A percentile compares a stretch with the other conserved stretches of the same genome.
Conservation (phyloP, 2,888 invertebrate genomes). For the Congeria kusceri region DNA sequence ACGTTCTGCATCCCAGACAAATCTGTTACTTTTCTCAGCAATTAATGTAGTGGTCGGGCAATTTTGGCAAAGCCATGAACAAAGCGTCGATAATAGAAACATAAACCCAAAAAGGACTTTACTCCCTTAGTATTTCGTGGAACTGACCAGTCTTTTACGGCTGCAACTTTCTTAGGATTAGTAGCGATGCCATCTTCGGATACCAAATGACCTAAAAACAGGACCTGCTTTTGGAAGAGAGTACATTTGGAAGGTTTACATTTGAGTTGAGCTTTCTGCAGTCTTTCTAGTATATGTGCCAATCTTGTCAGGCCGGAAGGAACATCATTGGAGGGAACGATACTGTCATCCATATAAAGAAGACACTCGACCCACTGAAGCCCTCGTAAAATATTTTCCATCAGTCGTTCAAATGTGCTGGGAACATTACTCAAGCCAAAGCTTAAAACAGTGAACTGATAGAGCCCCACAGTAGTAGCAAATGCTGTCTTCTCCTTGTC, state of each 20-base stretch:
- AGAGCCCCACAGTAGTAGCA: not conserved
- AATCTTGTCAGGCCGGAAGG: slow-evolving; percentile 3
- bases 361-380: slow-evolving; percentile 1
- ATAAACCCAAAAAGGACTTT: not conserved
- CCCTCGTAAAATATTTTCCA: slow-evolving; percentile 5
- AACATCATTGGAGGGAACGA: slow-evolving; percentile 1
- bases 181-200: not conserved
- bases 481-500: slow-evolving; percentile 2
- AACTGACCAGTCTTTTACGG: slow-evolving; percentile 11
- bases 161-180: not conserved
- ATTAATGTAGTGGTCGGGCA: slow-evolving; percentile 14
- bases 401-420: slow-evolving; percentile 10
- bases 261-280: not conserved
- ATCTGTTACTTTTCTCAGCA: slow-evolving; percentile 4
- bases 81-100: slow-evolving; percentile 21
- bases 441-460: not conserved
- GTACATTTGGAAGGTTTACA: not conserved
- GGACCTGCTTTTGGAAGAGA: not conserved
- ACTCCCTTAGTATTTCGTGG: slow-evolving; percentile 9
- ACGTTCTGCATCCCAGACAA: slow-evolving; percentile 20
- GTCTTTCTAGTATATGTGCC: slow-evolving; percentile 2
- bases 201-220: not conserved
- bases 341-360: slow-evolving; percentile 15
- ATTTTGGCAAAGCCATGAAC: slow-evolving; percentile 15
- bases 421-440: slow-evolving; percentile 6